Evolutionary conservation across 2,888 invertebrate species (phyloP).

Genomic region (Teleiodes luculella): DNA sequence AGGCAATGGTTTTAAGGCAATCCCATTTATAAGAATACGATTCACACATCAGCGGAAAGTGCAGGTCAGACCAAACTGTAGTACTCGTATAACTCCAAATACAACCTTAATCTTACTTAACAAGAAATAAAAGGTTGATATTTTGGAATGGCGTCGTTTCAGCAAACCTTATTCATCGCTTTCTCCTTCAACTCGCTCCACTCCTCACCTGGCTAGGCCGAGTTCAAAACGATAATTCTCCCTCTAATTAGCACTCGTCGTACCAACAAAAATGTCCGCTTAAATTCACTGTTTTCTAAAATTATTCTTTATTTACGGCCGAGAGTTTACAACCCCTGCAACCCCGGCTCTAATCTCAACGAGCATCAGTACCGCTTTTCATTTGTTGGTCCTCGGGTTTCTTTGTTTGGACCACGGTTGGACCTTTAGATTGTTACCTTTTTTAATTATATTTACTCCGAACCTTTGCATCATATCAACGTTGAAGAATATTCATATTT

Average conservation of each 20-base stretch:
- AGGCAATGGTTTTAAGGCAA: too few species aligned
- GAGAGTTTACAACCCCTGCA: slow-evolving; percentile 24
- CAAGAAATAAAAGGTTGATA: too few species aligned
- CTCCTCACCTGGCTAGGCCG: slow-evolving; percentile 27
- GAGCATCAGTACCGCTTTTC: slow-evolving; percentile 28
- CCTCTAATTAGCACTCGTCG: slow-evolving; percentile 71
- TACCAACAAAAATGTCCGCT: slow-evolving; percentile 66
- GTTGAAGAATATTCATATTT: too few species aligned
- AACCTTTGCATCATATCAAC: too few species aligned
- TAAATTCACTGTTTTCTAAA: slow-evolving; percentile 48
- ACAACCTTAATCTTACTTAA: too few species aligned
- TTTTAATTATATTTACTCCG: too few species aligned
- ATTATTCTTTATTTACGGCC: slow-evolving; percentile 63
- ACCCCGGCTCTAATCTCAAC: slow-evolving; percentile 45
- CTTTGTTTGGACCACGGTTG: slow-evolving; percentile 8
- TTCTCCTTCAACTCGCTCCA: slow-evolving; percentile 23
- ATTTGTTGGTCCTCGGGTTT: neutral
- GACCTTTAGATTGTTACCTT: too few species aligned
- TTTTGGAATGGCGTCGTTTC: too few species aligned
- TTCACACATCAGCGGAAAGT: too few species aligned
- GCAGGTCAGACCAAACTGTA: too few species aligned
- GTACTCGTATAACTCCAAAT: too few species aligned
- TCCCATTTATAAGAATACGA: too few species aligned
- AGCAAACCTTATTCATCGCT: slow-evolving; percentile 19
- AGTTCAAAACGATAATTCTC: slow-evolving; percentile 63